phyloP scores from a whole-genome alignment of 1,140 invertebrate species.

The Lycorma delicatula region DNA sequence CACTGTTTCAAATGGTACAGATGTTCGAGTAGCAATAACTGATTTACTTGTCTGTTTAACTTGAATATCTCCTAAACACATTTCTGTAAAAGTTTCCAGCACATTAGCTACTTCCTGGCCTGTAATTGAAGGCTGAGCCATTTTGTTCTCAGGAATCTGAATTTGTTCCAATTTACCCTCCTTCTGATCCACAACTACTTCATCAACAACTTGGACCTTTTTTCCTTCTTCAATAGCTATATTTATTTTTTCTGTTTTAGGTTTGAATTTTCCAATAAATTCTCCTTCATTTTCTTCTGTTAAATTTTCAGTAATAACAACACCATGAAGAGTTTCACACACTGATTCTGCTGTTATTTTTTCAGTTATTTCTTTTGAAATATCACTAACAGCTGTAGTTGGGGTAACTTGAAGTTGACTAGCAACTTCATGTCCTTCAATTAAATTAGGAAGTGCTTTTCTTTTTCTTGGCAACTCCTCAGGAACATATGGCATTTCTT shows the following conservation, averaged over 20 bases:
- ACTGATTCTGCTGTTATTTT: constrained; percentile 32
- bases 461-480: constrained; percentile 28
- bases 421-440: constrained; percentile 37
- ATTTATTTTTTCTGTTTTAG: constrained; percentile 19
- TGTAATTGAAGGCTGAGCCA: constrained; percentile 18
- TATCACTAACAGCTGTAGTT: constrained; percentile 31
- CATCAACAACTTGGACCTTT: constrained; percentile 27
- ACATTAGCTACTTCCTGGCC: constrained; percentile 22
- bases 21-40: constrained; percentile 33
- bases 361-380: constrained; percentile 24
- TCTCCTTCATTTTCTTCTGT: constrained; percentile 31
- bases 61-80: constrained; percentile 15
- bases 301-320: constrained; percentile 31
- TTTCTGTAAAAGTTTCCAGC: constrained; percentile 21
- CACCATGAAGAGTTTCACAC: constrained; percentile 32
- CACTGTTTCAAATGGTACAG: constrained; percentile 33
- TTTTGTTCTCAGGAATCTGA: constrained; percentile 23
- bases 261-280: constrained; percentile 22
- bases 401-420: constrained; percentile 36
- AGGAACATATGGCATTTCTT: constrained; percentile 36
- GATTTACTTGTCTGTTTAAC: constrained; percentile 21
- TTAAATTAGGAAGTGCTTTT: constrained; percentile 33
- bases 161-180: constrained; percentile 22
- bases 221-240: constrained; percentile 24
- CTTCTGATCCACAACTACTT: constrained; percentile 29